Evolutionary conservation across 2,888 invertebrate genomes (phyloP).

Genomic region (Calliscelio sp.): DNA sequence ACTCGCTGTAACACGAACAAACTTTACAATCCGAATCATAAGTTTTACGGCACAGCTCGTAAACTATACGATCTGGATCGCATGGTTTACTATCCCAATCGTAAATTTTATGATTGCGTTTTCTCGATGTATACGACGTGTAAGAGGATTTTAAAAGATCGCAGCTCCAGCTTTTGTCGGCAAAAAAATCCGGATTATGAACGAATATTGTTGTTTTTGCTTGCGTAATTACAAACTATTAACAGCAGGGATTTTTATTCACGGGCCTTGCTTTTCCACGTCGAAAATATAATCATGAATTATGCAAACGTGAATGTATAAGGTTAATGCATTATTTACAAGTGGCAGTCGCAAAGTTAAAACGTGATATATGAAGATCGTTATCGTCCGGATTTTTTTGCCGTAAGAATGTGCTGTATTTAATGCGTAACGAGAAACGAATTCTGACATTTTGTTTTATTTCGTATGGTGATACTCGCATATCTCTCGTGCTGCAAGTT

Average conservation of each 20-base stretch:
- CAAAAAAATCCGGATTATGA: slow-evolving; percentile 21
- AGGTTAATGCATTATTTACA: slow-evolving; percentile 22
- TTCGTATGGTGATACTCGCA: too few species aligned
- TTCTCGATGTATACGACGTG: slow-evolving; percentile 26
- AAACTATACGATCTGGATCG: slow-evolving; percentile 44
- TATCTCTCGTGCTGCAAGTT: too few species aligned
- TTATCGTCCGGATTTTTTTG: neutral
- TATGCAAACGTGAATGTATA: slow-evolving; percentile 24
- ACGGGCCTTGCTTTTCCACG: neutral
- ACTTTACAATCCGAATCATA: slow-evolving; percentile 45
- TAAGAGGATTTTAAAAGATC: slow-evolving; percentile 44
- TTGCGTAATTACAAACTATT: slow-evolving; percentile 21
- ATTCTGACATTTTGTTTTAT: too few species aligned
- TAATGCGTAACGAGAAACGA: too few species aligned
- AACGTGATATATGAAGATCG: neutral
- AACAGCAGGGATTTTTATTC: slow-evolving; percentile 1
- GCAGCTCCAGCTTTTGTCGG: slow-evolving; percentile 1
- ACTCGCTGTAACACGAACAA: slow-evolving; percentile 11
- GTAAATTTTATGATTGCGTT: slow-evolving; percentile 53
- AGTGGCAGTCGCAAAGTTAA: neutral
- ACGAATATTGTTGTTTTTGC: slow-evolving; percentile 27
- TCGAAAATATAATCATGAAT: slow-evolving; percentile 18
- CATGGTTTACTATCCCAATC: slow-evolving; percentile 43
- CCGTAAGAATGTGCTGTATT: too few species aligned
- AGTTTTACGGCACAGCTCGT: slow-evolving; percentile 41